These are phyloP conservation scores for Silurus aristotelis DNA, from an alignment of 2,797 vertebrate genomes.

Conservation along the genomic window DNA sequence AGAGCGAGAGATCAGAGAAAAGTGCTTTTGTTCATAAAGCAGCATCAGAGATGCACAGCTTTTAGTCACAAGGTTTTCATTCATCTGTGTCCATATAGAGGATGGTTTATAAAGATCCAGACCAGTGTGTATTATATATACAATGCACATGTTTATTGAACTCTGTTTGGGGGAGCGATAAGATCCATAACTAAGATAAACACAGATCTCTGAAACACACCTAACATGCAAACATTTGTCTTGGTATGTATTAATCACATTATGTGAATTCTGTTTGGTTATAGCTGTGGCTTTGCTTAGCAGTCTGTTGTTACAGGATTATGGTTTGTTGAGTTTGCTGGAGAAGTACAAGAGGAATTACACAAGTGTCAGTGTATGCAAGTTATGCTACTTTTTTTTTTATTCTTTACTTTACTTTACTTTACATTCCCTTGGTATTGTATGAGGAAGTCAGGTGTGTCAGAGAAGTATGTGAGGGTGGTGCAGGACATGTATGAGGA, in stretches of 20 bases:
- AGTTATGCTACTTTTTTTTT: not conserved
- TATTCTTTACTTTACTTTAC: not conserved
- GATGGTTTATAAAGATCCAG: not conserved
- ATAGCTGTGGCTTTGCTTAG: not conserved
- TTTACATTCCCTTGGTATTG: too few species aligned
- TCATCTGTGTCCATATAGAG: not conserved
- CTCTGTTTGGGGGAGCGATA: not conserved
- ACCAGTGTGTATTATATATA: too few species aligned
- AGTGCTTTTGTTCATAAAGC: not conserved
- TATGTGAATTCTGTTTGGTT: not conserved
- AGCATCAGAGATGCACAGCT: not conserved
- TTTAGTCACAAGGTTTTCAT: not conserved
- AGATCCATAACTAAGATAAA: not conserved
- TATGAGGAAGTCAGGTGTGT: too few species aligned
- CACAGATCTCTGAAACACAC: not conserved
- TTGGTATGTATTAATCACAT: not conserved
- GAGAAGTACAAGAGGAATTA: not conserved
- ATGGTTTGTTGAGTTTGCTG: not conserved
- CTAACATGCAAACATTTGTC: conserved; percentile 9
- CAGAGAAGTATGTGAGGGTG: too few species aligned
- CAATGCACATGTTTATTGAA: not conserved
- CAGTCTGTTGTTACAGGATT: not conserved
- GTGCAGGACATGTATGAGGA: too few species aligned
- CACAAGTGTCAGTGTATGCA: not conserved
- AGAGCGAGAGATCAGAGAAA: not conserved